These are phyloP conservation scores for Callionymus lyra DNA, from an alignment of 2,113 vertebrate genomes.

Conservation along the genomic window DNA sequence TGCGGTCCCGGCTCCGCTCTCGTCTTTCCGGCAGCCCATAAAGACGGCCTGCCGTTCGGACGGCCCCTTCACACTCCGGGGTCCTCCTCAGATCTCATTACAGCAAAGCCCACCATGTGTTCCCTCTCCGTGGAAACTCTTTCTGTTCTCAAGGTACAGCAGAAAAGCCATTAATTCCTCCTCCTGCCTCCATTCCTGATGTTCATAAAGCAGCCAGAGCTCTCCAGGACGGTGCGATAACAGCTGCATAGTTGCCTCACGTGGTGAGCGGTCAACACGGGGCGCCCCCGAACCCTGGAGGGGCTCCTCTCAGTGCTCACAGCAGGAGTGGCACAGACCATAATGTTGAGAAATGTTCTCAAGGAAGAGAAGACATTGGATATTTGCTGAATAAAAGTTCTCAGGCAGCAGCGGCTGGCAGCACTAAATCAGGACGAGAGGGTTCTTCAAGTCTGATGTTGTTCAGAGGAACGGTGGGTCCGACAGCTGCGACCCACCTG, in stretches of 20 bases:
- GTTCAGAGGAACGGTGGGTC: slow-evolving; percentile 50
- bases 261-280: slow-evolving; percentile 2
- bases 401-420: slow-evolving; percentile 15
- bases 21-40: slow-evolving; percentile 48
- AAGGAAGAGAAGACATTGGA: neutral
- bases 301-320: slow-evolving; percentile 25
- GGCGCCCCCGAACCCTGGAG: slow-evolving; percentile 3
- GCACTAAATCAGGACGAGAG: slow-evolving; percentile 33
- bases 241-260: slow-evolving; percentile 8
- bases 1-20: slow-evolving; percentile 29
- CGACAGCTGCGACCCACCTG: slow-evolving; percentile 65
- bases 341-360: slow-evolving; percentile 17
- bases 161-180: slow-evolving; percentile 35
- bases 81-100: slow-evolving; percentile 46
- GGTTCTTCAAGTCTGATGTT: slow-evolving; percentile 58
- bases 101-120: slow-evolving; percentile 33
- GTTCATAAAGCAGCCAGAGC: slow-evolving; percentile 16
- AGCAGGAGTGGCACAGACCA: slow-evolving; percentile 22
- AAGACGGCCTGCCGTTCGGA: slow-evolving; percentile 30
- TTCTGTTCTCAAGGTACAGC: slow-evolving; percentile 20
- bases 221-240: slow-evolving; percentile 18
- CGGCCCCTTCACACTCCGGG: slow-evolving; percentile 39
- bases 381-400: slow-evolving; percentile 32
- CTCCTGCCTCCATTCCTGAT: slow-evolving; percentile 15
- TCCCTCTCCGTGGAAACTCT: slow-evolving; percentile 37